Evolutionary conservation across 1,140 invertebrate genomes (phyloP), one percentile per base, ranked within the genome.

Genomic region (Saxidomus purpurata): DNA sequence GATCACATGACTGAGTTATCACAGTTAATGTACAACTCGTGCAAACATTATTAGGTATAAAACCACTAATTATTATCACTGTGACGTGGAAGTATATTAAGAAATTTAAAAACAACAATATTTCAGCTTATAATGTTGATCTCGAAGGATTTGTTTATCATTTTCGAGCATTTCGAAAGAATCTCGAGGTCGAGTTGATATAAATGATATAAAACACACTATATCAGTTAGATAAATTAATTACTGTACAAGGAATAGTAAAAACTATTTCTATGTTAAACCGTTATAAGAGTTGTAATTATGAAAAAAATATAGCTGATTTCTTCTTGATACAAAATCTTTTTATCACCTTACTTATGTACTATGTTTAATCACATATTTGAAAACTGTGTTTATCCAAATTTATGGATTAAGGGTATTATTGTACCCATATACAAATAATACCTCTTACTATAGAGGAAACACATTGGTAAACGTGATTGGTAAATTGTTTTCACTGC

Each of bases 391-490:
- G 36, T 38, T 8, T 38, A 71, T 71, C 67, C 67, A 15, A n/a
- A 28, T 25, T 25, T 25, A 4, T 28, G 59, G 59, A 8, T 19
- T 9, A 71, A 71, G n/a, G 67, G 67, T 19, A 28, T 38, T 9
- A 71, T 81, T 36, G 52, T 63, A 2, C 81, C 81, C 1, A 43
- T 83, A 86, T 28, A 59, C 22, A 25, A 38, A 15, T 19, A 59
- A 59, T n/a, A 47, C 84, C 8, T 28, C 43, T 55, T 77, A 74
- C 40, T 76, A 86, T 63, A 49, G 84, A 55, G 69, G 84, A 25
- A 86, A 77, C 1, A 74, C 84, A 15, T 25, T 76, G 15, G 31
- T 77, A 43, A 38, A 82, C 67, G 25, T 63, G 0, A 61, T 67
- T 0, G 31, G 52, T 36, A 82, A 82, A 47, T 34, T 85, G 52